Conservation (phyloP, 53 echinoderm and acorn worm species). For the Crossaster papposus region DNA sequence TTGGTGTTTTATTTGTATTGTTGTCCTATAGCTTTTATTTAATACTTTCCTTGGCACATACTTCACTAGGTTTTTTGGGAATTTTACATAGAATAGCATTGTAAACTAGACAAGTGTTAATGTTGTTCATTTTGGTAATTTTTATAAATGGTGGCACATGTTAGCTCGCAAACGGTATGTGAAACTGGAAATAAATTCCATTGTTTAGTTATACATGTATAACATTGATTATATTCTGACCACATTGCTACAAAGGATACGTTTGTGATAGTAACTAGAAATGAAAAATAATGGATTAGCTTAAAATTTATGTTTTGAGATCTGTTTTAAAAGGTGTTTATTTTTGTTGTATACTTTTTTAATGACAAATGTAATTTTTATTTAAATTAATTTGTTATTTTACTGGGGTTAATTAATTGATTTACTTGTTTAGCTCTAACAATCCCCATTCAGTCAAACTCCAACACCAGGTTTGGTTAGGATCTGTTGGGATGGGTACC, state of each 20-base stretch:
- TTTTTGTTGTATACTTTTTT: not conserved
- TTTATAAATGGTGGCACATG: not conserved
- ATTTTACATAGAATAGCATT: not conserved
- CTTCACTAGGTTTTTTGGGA: not conserved
- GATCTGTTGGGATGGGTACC: no score
- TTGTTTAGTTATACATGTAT: not conserved
- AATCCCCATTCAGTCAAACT: no score
- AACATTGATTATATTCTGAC: not conserved
- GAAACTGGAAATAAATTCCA: not conserved
- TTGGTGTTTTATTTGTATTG: not conserved
- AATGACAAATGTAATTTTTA: not conserved
- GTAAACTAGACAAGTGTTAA: no score
- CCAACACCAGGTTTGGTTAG: no score
- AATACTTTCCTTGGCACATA: not conserved
- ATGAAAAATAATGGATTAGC: no score
- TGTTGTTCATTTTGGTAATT: no score
- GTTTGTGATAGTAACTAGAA: not conserved
- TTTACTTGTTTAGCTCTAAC: no score
- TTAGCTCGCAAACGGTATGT: not conserved
- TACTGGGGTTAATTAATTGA: not conserved
- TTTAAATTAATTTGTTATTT: no score
- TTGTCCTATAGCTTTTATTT: not conserved
- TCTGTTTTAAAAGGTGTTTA: not conserved
- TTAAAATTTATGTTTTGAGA: no score
- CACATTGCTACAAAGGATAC: not conserved